Conservation (phyloP, 2,113 vertebrate species). For the Psilopsiagon aymara region DNA sequence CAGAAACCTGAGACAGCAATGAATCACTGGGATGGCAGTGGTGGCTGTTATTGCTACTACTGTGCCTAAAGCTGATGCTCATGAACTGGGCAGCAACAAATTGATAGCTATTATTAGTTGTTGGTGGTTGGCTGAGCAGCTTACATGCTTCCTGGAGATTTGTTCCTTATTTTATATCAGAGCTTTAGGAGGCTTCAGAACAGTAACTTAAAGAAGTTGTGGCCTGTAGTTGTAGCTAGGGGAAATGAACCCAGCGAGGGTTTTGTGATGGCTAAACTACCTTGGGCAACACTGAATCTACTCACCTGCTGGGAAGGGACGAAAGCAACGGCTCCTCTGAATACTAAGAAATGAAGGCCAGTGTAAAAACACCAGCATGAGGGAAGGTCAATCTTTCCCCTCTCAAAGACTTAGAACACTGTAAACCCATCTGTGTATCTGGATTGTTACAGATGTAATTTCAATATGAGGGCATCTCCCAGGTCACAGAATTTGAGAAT, state of each 20-base stretch:
- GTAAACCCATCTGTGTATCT: not conserved
- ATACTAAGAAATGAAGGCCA: not conserved
- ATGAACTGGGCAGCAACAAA: fast-evolving
- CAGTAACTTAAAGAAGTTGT: not conserved
- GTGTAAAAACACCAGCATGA: fast-evolving
- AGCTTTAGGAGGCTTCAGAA: not conserved
- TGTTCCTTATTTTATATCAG: not conserved
- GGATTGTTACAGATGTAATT: not conserved
- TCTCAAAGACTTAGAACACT: not conserved
- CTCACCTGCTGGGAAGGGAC: not conserved
- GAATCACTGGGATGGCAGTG: fast-evolving
- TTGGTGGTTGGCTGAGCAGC: not conserved
- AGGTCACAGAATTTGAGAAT: not conserved
- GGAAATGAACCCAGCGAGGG: not conserved
- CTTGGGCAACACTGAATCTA: not conserved
- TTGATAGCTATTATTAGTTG: not conserved
- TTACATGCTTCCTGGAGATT: not conserved
- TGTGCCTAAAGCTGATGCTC: not conserved
- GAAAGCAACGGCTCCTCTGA: not conserved
- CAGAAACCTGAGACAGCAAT: not conserved
- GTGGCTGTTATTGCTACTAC: too few relatives aligned
- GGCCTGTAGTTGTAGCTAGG: not conserved
- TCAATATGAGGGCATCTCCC: not conserved
- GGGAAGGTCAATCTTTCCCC: fast-evolving
- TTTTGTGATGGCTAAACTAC: not conserved